Evolutionary conservation across 2,797 vertebrate species (phyloP).

Genomic region (Crypturellus tataupa): DNA sequence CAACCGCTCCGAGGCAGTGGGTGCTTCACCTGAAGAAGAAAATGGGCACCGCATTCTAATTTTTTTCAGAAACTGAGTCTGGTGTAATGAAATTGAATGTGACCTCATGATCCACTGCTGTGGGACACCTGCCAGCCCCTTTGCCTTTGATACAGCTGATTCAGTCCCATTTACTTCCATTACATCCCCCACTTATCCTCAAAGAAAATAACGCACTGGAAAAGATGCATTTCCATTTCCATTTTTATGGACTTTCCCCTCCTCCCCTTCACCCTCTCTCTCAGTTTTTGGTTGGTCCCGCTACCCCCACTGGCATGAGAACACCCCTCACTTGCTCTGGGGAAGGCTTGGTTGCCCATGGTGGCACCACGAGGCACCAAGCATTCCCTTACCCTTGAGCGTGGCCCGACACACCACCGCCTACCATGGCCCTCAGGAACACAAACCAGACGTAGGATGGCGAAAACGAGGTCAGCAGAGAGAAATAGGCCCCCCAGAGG

Average conservation of each 20-base stretch:
- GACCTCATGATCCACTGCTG: background rate
- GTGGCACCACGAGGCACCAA: fast-evolving
- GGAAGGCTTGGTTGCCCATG: fast-evolving
- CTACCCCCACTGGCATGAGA: background rate
- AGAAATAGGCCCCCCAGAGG: constrained; percentile 94
- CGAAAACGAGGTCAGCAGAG: constrained; percentile 92
- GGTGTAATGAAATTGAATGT: background rate
- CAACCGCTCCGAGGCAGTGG: fast-evolving
- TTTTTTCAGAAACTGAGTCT: background rate
- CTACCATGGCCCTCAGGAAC: constrained; percentile 93
- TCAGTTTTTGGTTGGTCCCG: no score
- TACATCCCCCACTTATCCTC: background rate
- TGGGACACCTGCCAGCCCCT: background rate
- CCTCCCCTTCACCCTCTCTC: background rate
- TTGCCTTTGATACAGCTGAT: background rate
- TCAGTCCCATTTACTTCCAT: background rate
- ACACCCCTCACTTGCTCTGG: fast-evolving
- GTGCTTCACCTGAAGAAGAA: background rate
- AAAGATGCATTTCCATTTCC: background rate
- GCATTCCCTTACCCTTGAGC: constrained; percentile 88
- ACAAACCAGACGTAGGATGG: constrained; percentile 94
- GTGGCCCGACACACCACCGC: constrained; percentile 91
- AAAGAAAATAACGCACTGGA: background rate
- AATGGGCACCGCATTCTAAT: background rate
- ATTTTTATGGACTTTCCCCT: no score